Evolutionary conservation across 2,113 vertebrate genomes (phyloP), one percentile per base, ranked within the genome.

Genomic region (Pionites leucogaster): DNA sequence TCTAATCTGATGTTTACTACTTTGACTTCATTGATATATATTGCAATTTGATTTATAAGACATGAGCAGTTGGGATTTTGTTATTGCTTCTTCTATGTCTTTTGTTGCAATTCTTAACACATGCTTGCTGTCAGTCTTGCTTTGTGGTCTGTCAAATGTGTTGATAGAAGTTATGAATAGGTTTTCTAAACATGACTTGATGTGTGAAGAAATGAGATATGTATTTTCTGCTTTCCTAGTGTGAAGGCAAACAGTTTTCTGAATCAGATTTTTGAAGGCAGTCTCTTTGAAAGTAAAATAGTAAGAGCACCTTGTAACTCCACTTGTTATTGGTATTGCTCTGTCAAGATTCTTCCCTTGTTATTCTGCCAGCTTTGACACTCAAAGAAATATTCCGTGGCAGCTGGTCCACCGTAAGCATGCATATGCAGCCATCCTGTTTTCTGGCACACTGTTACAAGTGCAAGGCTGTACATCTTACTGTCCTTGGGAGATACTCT

Each of bases 71-170:
- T 65, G 64, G 64, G 64, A 68, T 93, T 94, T 95, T 93, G 42
- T 84, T 92, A n/a, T 29, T 76, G 50, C 64, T 70, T 85, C 37
- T 93, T 94, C 78, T 90, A 6, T 93, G 69, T 88, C 88, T 90
- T 88, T 92, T 84, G 57, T 88, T 93, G 69, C 77, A 79, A 7
- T 96, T 95, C 83, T 92, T 57, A 92, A 69, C 90, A 93, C 88
- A 91, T 92, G 93, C 57, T 96, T 86, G 53, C 88, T 92, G 88
- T 96, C 93, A 82, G 69, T 88, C 68, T 84, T 86, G 74, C 93
- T 92, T 91, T 94, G 88, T 96, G 70, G 86, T 90, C 95, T 96
- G 93, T 95, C 93, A 96, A 60, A 92, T 75, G 88, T 94, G 92
- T 82, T 69, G 88, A 74, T 70, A 64, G 64, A 93, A 96, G 79